Evolutionary conservation across 30 jellyfish, hydroid and myxozoan species (phyloP).

Genomic region (Sanderia malayensis): DNA sequence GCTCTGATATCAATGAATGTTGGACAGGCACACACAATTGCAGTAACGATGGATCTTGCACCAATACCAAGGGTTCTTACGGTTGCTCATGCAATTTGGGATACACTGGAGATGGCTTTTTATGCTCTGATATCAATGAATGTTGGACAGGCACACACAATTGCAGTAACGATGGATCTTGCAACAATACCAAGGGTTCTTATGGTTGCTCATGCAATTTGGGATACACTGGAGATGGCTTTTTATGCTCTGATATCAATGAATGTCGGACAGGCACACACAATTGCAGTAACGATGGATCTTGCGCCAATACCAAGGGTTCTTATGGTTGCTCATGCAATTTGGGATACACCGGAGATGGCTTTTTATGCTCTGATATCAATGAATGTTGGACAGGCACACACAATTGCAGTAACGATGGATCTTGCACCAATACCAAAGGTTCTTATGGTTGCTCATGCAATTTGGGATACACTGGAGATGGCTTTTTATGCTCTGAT

Average conservation of each 20-base stretch:
- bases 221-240: conserved; percentile 58
- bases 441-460: conserved; percentile 37
- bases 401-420: conserved; percentile 31
- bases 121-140: conserved; percentile 37
- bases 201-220: conserved; percentile 19
- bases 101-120: conserved; percentile 63
- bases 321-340: conserved; percentile 42
- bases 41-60: conserved; percentile 28
- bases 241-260: conserved; percentile 19
- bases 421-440: conserved; percentile 15
- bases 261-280: conserved; percentile 25
- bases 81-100: conserved; percentile 50
- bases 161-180: conserved; percentile 23
- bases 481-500: conserved; percentile 54
- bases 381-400: conserved; percentile 41
- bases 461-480: conserved; percentile 38
- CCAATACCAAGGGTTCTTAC: conserved; percentile 31
- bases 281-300: conserved; percentile 20
- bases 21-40: conserved; percentile 16
- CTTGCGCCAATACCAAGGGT: conserved; percentile 44
- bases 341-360: conserved; percentile 59
- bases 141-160: conserved; percentile 4
- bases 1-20: conserved; percentile 48
- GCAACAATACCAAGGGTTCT: conserved; percentile 1
- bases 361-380: conserved; percentile 40